Conservation (phyloP, 2,888 invertebrate genomes). For the Notocelia uddmanniana region DNA sequence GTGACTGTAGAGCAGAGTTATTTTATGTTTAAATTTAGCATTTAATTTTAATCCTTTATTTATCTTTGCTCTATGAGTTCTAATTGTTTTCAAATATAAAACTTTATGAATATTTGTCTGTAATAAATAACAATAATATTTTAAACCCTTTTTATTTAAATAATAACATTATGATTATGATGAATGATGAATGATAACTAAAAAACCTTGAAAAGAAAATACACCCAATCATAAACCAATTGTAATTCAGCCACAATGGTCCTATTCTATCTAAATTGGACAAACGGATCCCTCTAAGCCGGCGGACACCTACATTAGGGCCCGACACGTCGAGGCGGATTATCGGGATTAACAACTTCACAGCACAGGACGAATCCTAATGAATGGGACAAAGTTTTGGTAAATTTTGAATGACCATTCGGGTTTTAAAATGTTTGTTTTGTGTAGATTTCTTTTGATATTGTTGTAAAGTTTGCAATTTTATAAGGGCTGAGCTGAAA, state of each 20-base stretch:
- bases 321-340: conserved; percentile 56
- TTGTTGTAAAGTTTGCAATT: not conserved
- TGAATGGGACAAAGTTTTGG: conserved; percentile 38
- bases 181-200: not conserved
- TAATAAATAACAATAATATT: too few species aligned
- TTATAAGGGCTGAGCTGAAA: not conserved
- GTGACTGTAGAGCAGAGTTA: too few species aligned
- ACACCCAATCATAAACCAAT: conserved; percentile 1
- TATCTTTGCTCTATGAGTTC: too few species aligned
- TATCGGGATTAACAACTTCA: conserved; percentile 58
- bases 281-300: conserved; percentile 27
- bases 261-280: conserved; percentile 38
- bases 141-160: too few species aligned
- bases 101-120: too few species aligned
- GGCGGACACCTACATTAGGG: conserved; percentile 51
- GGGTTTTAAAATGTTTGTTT: conserved; percentile 30
- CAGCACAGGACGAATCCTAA: conserved; percentile 44
- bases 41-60: too few species aligned
- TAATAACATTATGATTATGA: too few species aligned
- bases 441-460: conserved; percentile 19
- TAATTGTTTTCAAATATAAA: too few species aligned
- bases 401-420: conserved; percentile 23
- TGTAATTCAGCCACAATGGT: not conserved
- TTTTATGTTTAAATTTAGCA: too few species aligned
- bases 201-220: not conserved